Conservation (phyloP, 2,888 invertebrate species). For the Agonopterix arenella region DNA sequence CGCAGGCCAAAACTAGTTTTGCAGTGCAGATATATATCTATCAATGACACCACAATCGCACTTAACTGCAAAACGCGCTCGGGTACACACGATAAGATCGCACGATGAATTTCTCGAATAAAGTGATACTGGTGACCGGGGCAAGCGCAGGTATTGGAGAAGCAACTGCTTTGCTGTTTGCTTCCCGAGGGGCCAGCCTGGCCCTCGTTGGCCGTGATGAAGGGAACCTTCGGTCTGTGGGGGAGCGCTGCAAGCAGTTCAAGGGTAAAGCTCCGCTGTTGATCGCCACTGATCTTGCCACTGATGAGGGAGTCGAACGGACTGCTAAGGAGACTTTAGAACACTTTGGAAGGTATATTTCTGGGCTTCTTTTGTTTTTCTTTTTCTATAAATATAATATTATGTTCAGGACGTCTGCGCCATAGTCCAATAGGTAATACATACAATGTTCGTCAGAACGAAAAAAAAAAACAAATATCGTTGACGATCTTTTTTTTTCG, state of each 20-base stretch:
- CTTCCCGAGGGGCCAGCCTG: slow-evolving; percentile 29
- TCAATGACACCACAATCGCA: no score
- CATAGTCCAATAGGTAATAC: no score
- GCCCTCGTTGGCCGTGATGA: slow-evolving; percentile 31
- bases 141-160: slow-evolving; percentile 40
- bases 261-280: slow-evolving; percentile 23
- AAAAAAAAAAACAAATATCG: no score
- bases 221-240: slow-evolving; percentile 20
- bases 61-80: no score
- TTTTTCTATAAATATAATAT: no score
- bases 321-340: slow-evolving; percentile 27
- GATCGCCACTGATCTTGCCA: slow-evolving; percentile 34
- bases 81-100: no score
- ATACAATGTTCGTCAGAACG: no score
- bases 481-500: no score
- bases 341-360: slow-evolving; percentile 22
- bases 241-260: slow-evolving; percentile 17
- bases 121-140: slow-evolving; percentile 27
- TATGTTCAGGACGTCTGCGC: no score
- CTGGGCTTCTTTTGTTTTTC: no score
- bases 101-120: slow-evolving; percentile 8
- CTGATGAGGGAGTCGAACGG: slow-evolving; percentile 34
- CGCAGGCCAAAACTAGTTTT: background rate
- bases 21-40: background rate
- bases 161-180: slow-evolving; percentile 29